phyloP scores from a whole-genome alignment of 2,113 vertebrate species.

The Malurus melanocephalus region DNA sequence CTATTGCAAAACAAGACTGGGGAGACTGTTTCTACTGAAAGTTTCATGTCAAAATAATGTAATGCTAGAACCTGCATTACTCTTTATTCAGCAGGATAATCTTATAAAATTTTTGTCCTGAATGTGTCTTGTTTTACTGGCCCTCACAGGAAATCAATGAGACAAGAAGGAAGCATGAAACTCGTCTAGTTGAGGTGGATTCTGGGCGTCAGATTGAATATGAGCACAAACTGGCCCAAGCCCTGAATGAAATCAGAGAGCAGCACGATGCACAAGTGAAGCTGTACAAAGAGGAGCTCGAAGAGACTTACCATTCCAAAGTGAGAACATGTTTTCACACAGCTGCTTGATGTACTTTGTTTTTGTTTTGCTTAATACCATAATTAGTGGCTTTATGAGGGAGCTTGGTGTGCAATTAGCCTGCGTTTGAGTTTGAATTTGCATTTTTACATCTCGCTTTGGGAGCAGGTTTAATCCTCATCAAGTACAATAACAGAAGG shows the following conservation, averaged over 20 bases:
- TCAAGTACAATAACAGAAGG: neutral
- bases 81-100: accelerated
- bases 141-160: conserved; percentile 84
- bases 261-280: conserved; percentile 84
- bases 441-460: neutral
- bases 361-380: neutral
- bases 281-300: conserved; percentile 84
- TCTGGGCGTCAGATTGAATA: conserved; percentile 81
- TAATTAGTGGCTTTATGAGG: neutral
- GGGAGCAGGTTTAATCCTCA: neutral
- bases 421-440: neutral
- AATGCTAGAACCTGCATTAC: neutral
- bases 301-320: conserved; percentile 79
- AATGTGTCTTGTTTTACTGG: neutral
- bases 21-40: neutral
- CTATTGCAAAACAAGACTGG: neutral
- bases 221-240: conserved; percentile 82
- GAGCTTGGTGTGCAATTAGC: neutral
- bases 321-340: conserved; percentile 55
- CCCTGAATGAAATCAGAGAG: conserved; percentile 80
- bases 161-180: conserved; percentile 76
- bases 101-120: neutral
- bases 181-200: conserved; percentile 80
- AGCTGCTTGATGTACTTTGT: neutral
- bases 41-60: neutral